phyloP scores from a whole-genome alignment of 2,888 invertebrate genomes.

The Spodoptera exigua region DNA sequence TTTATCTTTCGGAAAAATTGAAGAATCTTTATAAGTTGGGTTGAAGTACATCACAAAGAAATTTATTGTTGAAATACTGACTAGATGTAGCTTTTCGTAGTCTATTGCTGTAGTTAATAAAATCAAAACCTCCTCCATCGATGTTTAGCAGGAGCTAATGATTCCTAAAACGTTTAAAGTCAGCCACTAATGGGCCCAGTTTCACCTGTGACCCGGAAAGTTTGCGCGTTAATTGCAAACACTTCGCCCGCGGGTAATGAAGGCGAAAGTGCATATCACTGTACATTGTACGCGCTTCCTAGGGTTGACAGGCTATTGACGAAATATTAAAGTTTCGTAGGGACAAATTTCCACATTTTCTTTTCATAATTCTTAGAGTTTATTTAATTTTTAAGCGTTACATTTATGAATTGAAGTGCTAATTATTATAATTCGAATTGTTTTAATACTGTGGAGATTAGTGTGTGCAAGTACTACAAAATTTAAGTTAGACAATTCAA shows the following conservation, averaged over 20 bases:
- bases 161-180: conserved; percentile 68
- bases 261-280: conserved; percentile 79
- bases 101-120: conserved; percentile 12
- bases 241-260: conserved; percentile 71
- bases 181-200: conserved; percentile 71
- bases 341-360: background rate
- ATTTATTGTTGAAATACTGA: too few relatives aligned
- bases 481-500: too few relatives aligned
- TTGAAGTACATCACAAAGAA: too few relatives aligned
- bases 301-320: conserved; percentile 49
- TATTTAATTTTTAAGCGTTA: too few relatives aligned
- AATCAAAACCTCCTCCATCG: conserved; percentile 36
- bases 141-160: conserved; percentile 54
- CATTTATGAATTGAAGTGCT: too few relatives aligned
- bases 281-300: conserved; percentile 62
- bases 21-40: too few relatives aligned
- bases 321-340: background rate
- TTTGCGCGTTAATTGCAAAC: conserved; percentile 79
- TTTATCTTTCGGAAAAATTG: too few relatives aligned
- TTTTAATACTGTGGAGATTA: too few relatives aligned
- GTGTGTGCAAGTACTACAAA: too few relatives aligned
- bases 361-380: background rate
- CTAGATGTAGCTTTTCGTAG: too few relatives aligned
- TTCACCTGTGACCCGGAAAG: conserved; percentile 79
- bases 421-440: too few relatives aligned